Percentiles rank a stretch among this genome's conserved stretches.
phyloP scores from a whole-genome alignment of 2,888 invertebrate species.

The Platypus cylindrus region DNA sequence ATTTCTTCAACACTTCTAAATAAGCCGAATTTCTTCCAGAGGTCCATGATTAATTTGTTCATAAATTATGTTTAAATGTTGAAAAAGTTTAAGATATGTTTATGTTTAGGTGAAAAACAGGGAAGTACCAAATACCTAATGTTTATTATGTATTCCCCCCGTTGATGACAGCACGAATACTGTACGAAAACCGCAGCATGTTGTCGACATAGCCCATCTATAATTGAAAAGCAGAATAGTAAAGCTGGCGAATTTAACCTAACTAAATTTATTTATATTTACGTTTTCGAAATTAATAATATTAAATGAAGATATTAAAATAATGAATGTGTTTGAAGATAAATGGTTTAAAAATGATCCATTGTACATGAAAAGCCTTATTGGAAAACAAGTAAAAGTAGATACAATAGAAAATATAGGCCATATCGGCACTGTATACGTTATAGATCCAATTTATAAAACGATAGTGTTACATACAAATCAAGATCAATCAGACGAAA shows the following conservation, averaged over 20 bases:
- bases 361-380: slow-evolving; percentile 23
- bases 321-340: slow-evolving; percentile 17
- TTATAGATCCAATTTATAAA: slow-evolving; percentile 30
- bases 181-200: no score
- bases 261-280: background rate
- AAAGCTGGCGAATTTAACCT: no score
- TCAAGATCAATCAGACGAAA: slow-evolving; percentile 9
- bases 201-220: no score
- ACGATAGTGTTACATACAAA: slow-evolving; percentile 24
- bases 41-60: background rate
- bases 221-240: no score
- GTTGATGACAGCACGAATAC: no score
- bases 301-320: background rate
- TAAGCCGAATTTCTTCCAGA: slow-evolving; percentile 2
- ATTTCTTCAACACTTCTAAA: slow-evolving; percentile 5
- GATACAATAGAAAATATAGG: slow-evolving; percentile 21
- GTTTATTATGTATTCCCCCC: no score
- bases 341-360: slow-evolving; percentile 21
- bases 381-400: slow-evolving; percentile 26
- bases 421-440: slow-evolving; percentile 25
- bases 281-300: background rate
- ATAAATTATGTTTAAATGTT: background rate
- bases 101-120: no score
- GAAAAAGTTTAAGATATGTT: no score
- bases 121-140: no score